A percentile compares a stretch with the other conserved stretches of the same genome.
These are phyloP conservation scores for Lordiphosa fenestrarum DNA, from an alignment of 2,888 invertebrate genomes.

Conservation along the genomic window DNA sequence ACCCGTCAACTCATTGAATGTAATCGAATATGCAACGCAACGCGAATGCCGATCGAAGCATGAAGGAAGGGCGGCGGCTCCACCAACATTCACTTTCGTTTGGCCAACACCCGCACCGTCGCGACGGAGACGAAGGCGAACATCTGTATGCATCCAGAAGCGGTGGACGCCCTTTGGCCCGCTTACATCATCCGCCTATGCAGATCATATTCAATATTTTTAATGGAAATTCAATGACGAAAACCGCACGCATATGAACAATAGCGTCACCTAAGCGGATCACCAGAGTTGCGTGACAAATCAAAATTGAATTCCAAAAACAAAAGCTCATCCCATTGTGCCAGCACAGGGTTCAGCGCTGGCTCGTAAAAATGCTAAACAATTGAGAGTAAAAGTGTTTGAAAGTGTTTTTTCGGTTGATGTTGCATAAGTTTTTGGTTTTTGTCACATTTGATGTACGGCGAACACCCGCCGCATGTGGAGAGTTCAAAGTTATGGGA, in stretches of 20 bases:
- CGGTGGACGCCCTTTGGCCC: too few species aligned
- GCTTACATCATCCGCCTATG: too few species aligned
- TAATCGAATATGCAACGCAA: slow-evolving; percentile 42
- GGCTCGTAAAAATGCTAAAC: slow-evolving; percentile 6
- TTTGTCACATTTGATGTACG: slow-evolving; percentile 10
- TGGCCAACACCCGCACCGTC: slow-evolving; percentile 4
- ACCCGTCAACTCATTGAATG: slow-evolving; percentile 26
- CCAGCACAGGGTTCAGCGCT: slow-evolving; percentile 41
- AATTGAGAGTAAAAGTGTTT: slow-evolving; percentile 59
- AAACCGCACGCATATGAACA: slow-evolving; percentile 5
- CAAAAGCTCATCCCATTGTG: slow-evolving; percentile 24
- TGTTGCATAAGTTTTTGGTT: slow-evolving; percentile 33
- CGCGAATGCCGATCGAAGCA: slow-evolving; percentile 8
- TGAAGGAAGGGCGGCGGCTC: neutral
- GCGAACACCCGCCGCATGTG: slow-evolving; percentile 1
- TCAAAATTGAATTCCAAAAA: slow-evolving; percentile 3
- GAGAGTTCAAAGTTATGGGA: slow-evolving; percentile 9
- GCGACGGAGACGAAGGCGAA: too few species aligned
- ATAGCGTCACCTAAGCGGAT: slow-evolving; percentile 6
- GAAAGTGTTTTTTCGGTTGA: slow-evolving; percentile 29
- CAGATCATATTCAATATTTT: too few species aligned
- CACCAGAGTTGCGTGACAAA: slow-evolving; percentile 1
- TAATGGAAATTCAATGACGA: too few species aligned
- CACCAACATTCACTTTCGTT: slow-evolving; percentile 26
- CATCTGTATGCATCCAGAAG: too few species aligned